phyloP scores from a whole-genome alignment of 2,797 vertebrate genomes.

The Pangasius krempfi region DNA sequence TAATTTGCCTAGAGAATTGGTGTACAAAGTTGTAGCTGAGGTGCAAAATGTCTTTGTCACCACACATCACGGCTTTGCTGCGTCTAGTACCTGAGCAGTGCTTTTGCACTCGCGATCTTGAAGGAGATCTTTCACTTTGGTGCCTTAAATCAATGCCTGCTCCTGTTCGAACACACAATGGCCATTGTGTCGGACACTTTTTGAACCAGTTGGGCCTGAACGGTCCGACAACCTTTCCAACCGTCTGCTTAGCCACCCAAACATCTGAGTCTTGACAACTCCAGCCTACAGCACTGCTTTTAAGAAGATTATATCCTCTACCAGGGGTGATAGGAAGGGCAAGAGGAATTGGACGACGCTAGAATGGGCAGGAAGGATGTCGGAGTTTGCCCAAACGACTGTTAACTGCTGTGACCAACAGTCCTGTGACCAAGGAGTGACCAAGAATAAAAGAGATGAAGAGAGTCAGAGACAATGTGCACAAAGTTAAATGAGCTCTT shows the following conservation, averaged over 20 bases:
- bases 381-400: constrained; percentile 60
- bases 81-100: constrained; percentile 51
- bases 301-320: constrained; percentile 73
- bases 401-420: constrained; percentile 62
- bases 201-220: constrained; percentile 57
- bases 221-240: constrained; percentile 56
- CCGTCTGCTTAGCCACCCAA: constrained; percentile 66
- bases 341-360: constrained; percentile 53
- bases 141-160: constrained; percentile 70
- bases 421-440: constrained; percentile 5
- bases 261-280: constrained; percentile 51
- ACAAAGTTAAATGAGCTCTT: background rate
- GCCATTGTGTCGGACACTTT: constrained; percentile 64
- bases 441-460: background rate
- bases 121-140: constrained; percentile 65
- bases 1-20: too few species aligned
- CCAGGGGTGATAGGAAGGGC: constrained; percentile 60
- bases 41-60: constrained; percentile 2
- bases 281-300: constrained; percentile 38
- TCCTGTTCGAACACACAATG: constrained; percentile 70
- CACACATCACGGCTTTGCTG: background rate
- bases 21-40: background rate
- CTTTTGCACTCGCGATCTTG: constrained; percentile 65
- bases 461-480: background rate
- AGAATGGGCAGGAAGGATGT: constrained; percentile 69